These are phyloP conservation scores for Nephrotoma guestfalica DNA, from an alignment of 2,888 invertebrate genomes.

Conservation along the genomic window DNA sequence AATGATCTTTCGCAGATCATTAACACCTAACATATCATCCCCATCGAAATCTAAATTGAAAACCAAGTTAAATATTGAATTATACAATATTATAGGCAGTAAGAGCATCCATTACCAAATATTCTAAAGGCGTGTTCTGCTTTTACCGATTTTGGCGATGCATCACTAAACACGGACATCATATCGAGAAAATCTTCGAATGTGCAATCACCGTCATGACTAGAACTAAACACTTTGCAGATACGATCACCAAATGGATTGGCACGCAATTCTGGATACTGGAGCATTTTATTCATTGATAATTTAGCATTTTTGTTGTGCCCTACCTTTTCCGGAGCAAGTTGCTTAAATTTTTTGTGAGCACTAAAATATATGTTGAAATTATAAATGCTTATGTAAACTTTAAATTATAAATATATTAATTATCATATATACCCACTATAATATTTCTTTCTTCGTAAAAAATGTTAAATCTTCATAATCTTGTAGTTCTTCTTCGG, in stretches of 20 bases:
- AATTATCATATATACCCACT: slow-evolving; percentile 43
- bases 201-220: slow-evolving; percentile 79
- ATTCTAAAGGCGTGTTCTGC: slow-evolving; percentile 92
- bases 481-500: slow-evolving; percentile 77
- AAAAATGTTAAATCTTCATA: slow-evolving; percentile 91
- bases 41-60: slow-evolving; percentile 67
- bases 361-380: slow-evolving; percentile 43
- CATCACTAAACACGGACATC: slow-evolving; percentile 91
- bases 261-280: slow-evolving; percentile 74
- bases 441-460: slow-evolving; percentile 80
- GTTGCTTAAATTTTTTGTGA: slow-evolving; percentile 75
- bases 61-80: not conserved
- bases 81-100: not conserved
- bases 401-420: slow-evolving; percentile 7
- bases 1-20: slow-evolving; percentile 69
- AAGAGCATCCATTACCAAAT: slow-evolving; percentile 50
- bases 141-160: slow-evolving; percentile 81
- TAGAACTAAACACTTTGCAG: slow-evolving; percentile 81
- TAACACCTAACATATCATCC: slow-evolving; percentile 79
- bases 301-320: slow-evolving; percentile 77
- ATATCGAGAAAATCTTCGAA: slow-evolving; percentile 94
- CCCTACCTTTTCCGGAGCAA: slow-evolving; percentile 81
- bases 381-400: slow-evolving; percentile 6
- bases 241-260: slow-evolving; percentile 88
- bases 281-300: slow-evolving; percentile 68